Evolutionary conservation across 2,888 invertebrate species (phyloP), one percentile per base, ranked within the genome.

Genomic region (Clanis bilineata): DNA sequence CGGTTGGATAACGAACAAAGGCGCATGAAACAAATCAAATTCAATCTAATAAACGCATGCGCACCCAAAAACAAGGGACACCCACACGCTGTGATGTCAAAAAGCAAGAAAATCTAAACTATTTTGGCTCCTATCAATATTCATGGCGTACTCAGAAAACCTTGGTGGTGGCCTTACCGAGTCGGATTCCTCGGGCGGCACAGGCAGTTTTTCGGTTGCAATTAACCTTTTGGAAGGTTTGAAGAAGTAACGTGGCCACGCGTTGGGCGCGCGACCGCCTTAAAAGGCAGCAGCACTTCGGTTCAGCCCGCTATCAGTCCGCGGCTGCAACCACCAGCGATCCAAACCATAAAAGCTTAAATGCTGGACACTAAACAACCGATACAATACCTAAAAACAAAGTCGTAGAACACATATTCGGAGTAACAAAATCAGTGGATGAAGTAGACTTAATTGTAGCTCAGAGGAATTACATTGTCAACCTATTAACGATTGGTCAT

Each of bases 161-260:
- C 83, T 82, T 80, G 83, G 71, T 76, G 86, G 86, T 82, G 84
- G 83, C 85, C 86, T 82, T 79, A 81, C 76, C 63, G 66, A 74
- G 77, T 74, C 61, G 77, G 81, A 88, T 89, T 83, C 88, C 77
- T 70, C 61, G 59, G 72, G 76, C 66, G 65, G 82, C 66, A 69
- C 71, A 74, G 78, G 76, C 69, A 80, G 83, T 88, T 88, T 88
- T 88, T 88, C 79, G 77, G 68, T 64, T 68, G 74, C 78, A 86
- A 87, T 86, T 88, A 87, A 82, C 78, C 83, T 85, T 85, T 82
- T 80, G 78, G 77, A 78, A 77, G 80, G 75, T 73, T 74, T 75
- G 73, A 74, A 70, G 75, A 73, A 76, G 75, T 74, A 67, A 73
- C 70, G 76, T 68, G 75, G 88, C 86, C 89, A 89, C 89, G 88